These are phyloP conservation scores for Jaculus jaculus DNA, from an alignment of 2,113 vertebrate genomes.

Conservation along the genomic window DNA sequence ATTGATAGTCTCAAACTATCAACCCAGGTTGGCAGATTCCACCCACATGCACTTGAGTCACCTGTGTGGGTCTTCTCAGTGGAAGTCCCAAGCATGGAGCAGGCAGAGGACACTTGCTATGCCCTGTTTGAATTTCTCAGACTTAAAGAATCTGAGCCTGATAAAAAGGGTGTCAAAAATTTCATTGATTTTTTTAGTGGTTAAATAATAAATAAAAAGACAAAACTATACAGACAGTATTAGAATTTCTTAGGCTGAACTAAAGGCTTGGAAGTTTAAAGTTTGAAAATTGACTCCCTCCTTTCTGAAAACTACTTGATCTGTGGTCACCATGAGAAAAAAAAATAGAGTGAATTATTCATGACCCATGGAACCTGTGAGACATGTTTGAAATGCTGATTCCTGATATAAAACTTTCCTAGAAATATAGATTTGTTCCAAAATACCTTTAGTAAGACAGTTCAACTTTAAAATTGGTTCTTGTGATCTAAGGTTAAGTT, in stretches of 20 bases:
- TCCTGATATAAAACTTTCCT: background rate
- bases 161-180: background rate
- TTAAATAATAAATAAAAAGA: background rate
- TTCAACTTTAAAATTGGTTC: background rate
- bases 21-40: background rate
- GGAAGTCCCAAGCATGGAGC: background rate
- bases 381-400: background rate
- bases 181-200: background rate
- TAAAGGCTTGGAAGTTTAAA: background rate
- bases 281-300: background rate
- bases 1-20: too few species aligned
- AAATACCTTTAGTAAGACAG: constrained; percentile 12
- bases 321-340: background rate
- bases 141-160: background rate
- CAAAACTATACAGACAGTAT: background rate
- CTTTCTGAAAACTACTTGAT: background rate
- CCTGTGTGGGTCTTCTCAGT: background rate
- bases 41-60: too few species aligned
- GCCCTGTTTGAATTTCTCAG: background rate
- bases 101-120: background rate
- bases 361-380: background rate
- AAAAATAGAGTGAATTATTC: background rate
- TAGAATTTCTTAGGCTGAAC: background rate
- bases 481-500: background rate
- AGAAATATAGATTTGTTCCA: background rate